Base-by-base conservation (phyloP, 2,113 vertebrate genomes). In the Eolophus roseicapilla region DNA sequence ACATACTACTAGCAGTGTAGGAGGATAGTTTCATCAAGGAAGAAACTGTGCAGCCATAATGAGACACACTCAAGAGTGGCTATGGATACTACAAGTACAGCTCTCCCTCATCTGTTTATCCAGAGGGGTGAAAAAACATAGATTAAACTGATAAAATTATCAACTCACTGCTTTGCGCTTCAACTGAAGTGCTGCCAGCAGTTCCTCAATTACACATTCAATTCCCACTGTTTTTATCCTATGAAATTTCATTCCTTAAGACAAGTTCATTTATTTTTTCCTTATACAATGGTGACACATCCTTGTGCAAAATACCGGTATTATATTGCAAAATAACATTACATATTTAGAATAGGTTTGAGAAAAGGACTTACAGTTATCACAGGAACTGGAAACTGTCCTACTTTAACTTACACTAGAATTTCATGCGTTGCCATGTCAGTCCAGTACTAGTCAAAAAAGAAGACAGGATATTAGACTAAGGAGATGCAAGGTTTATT, bases 1-100 rank as follows among this genome's bases (percentile, higher is more conserved):
- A 29, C 0, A 2, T 17, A 49, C 3, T 3, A 82, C 82, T 59
- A 75, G 17, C 29, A 46, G 18, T 24, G 13, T 0, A n/a, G 29
- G 70, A 55, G 4, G 6, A 47, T 18, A 12, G 50, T 64, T 75
- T 71, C 25, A 57, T 46, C 9, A 33, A 35, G 13, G 21, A 80
- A 50, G 16, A 49, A 78, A 39, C 24, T 15, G 21, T 5, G 3
- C 13, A 74, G 37, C 37, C 35, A 41, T 24, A 83, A 55, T 16
- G 21, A 90, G 5, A 35, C 29, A 64, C 7, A 19, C 44, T 78
- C 15, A 46, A 20, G 8, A 43, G 19, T 29, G 19, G 4, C 28
- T 68, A 7, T 17, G 13, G 19, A 37, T 82, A 43, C 20, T 55
- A 39, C 24, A 82, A 27, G 10, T 23, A 57, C 25, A 37, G 18